Base-by-base conservation (phyloP, 2,888 invertebrate genomes). In the Subacronicta megacephala region DNA sequence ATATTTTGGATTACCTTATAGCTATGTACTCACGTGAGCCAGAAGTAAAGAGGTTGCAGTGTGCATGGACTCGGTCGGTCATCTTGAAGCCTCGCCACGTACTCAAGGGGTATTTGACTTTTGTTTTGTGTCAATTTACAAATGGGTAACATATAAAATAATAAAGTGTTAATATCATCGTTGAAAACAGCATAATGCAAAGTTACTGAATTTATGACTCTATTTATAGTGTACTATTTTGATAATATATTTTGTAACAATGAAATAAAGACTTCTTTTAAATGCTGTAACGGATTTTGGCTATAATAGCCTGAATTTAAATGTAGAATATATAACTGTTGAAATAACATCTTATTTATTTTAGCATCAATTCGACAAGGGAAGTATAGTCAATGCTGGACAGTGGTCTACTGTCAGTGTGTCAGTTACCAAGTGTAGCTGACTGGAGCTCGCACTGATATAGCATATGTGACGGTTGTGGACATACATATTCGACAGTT, bases 121-220 rank as follows among this genome's bases (percentile, higher is more conserved):
- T 93, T 89, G 92, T 93, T 90, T 93, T 93, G 92, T 93, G 94
- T 94, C 93, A 94, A 93, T 93, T 93, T 93, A 94, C 89, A 93
- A 93, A 94, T 92, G 93, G 93, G 92, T 93, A 92, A 93, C 94
- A 94, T 94, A 93, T 91, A 94, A 94, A 93, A 94, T 93, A 92
- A 92, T 90, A 94, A 94, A 90, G 93, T 94, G 94, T 94, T 94
- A 94, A 94, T 94, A 94, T 94, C 94, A 94, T 92, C 82, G 89
- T 90, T 90, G 92, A 92, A 90, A 87, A 88, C 83, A 89, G 71
- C 79, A 66, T 78, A 80, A 80, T 76, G 81, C 75, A 79, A 78
- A 74, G 67, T 78, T 76, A 72, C 72, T 80, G n/a, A n/a, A n/a
- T 78, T 73, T 75, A 67, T 70, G 46, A 62, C 43, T 63, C 54